Evolutionary conservation across 2,113 vertebrate genomes (phyloP).

Genomic region (Prochilodus magdalenae): DNA sequence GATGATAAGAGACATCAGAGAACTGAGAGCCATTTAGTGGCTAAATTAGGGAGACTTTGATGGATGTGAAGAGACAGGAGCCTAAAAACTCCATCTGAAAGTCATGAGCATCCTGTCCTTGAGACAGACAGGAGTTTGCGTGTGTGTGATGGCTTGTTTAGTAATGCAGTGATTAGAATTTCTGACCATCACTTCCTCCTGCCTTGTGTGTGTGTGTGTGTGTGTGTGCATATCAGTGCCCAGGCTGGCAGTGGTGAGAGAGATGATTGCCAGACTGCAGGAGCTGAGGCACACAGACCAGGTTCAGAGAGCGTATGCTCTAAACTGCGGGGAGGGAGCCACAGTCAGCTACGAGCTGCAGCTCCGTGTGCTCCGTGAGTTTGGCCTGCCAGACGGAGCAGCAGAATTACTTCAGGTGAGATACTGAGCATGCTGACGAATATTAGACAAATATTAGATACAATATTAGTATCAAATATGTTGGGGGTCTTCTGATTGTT

Average conservation of each 20-base stretch:
- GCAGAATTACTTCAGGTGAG: conserved; percentile 93
- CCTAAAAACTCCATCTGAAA: not conserved
- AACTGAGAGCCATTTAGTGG: conserved; percentile 12
- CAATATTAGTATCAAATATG: too few species aligned
- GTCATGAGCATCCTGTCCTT: not conserved
- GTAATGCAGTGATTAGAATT: not conserved
- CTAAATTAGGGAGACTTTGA: conserved; percentile 2
- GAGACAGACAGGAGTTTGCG: not conserved
- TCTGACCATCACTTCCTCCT: not conserved
- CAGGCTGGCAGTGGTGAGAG: conserved; percentile 84
- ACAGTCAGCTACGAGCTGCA: conserved; percentile 97
- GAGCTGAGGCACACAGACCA: conserved; percentile 93
- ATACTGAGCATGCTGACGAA: not conserved
- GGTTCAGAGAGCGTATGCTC: conserved; percentile 93
- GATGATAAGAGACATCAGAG: not conserved
- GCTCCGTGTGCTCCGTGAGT: conserved; percentile 93
- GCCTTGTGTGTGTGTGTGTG: not conserved
- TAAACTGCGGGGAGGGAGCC: conserved; percentile 96
- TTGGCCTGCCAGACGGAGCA: conserved; percentile 90
- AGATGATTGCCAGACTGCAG: conserved; percentile 93
- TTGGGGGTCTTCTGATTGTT: not conserved
- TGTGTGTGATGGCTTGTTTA: not conserved
- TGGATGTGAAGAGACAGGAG: not conserved
- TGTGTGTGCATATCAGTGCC: conserved; percentile 80
- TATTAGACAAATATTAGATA: not conserved